phyloP scores from a whole-genome alignment of 2,888 invertebrate genomes.

The Epinotia ramella region DNA sequence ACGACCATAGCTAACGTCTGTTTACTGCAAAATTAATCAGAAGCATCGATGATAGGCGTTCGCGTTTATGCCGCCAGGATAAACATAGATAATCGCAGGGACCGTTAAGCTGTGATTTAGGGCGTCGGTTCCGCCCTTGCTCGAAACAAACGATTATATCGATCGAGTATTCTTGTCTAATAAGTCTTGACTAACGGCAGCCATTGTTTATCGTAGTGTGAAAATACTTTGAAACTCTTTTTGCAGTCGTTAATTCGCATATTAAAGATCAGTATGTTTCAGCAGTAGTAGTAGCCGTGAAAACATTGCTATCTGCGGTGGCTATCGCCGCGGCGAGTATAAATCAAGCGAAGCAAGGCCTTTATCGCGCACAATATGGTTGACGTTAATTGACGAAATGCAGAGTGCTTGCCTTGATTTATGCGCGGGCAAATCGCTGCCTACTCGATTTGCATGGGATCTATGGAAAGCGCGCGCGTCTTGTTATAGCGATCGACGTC shows the following conservation, averaged over 20 bases:
- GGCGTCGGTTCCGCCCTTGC: slow-evolving; percentile 61
- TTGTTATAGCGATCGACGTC: slow-evolving; percentile 67
- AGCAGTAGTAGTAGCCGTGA: slow-evolving; percentile 49
- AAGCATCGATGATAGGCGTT: slow-evolving; percentile 71
- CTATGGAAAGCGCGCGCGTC: slow-evolving; percentile 74
- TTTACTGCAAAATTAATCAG: slow-evolving; percentile 66
- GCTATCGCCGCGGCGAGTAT: slow-evolving; percentile 54
- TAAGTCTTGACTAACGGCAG: slow-evolving; percentile 32
- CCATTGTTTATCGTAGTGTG: slow-evolving; percentile 32
- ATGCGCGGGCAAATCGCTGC: slow-evolving; percentile 71
- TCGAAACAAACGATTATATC: slow-evolving; percentile 45
- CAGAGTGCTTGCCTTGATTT: slow-evolving; percentile 66
- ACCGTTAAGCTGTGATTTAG: slow-evolving; percentile 71
- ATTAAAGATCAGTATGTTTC: slow-evolving; percentile 37
- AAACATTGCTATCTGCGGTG: slow-evolving; percentile 50
- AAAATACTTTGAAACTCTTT: slow-evolving; percentile 10
- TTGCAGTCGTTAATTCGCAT: slow-evolving; percentile 3
- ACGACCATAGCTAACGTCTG: slow-evolving; percentile 59
- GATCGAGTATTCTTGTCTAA: slow-evolving; percentile 36
- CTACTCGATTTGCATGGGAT: slow-evolving; percentile 77
- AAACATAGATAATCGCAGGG: slow-evolving; percentile 67
- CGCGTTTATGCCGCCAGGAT: slow-evolving; percentile 72
- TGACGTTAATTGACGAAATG: slow-evolving; percentile 76
- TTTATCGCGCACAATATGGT: slow-evolving; percentile 65
- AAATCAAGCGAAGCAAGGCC: slow-evolving; percentile 56